Conservation (phyloP, 2,888 invertebrate species). For the Rhimphoctona megacephalus region DNA sequence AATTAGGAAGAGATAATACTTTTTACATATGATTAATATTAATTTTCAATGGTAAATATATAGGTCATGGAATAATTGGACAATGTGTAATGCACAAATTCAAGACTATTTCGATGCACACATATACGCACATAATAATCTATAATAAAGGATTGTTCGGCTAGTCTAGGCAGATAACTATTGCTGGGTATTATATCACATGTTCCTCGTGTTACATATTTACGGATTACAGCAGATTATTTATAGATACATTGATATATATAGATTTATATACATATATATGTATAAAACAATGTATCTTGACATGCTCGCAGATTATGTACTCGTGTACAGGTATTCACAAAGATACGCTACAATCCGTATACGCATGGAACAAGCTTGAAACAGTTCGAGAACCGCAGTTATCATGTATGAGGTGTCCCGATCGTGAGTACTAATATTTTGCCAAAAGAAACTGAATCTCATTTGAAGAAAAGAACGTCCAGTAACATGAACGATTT, state of each 20-base stretch:
- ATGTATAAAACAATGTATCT: background rate
- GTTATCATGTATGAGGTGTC: background rate
- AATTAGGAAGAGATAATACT: background rate
- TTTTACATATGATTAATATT: background rate
- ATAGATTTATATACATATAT: background rate
- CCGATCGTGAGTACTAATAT: background rate
- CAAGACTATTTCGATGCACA: background rate
- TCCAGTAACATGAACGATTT: no score
- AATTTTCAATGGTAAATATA: slow-evolving; percentile 20
- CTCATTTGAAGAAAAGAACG: background rate
- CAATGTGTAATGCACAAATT: slow-evolving; percentile 31
- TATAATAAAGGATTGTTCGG: slow-evolving; percentile 44
- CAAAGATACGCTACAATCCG: slow-evolving; percentile 2
- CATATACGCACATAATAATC: slow-evolving; percentile 9
- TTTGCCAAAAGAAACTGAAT: background rate
- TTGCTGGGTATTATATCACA: slow-evolving; percentile 19
- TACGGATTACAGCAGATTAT: slow-evolving; percentile 57
- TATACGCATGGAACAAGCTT: background rate
- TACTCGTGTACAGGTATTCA: background rate
- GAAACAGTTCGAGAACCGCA: background rate
- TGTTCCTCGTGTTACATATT: slow-evolving; percentile 51
- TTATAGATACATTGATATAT: slow-evolving; percentile 24
- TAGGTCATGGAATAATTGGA: background rate
- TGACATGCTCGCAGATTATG: slow-evolving; percentile 5
- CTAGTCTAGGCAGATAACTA: slow-evolving; percentile 23